These are phyloP conservation scores for Chymomyza costata DNA, from an alignment of 1,140 invertebrate genomes.

Conservation along the genomic window DNA sequence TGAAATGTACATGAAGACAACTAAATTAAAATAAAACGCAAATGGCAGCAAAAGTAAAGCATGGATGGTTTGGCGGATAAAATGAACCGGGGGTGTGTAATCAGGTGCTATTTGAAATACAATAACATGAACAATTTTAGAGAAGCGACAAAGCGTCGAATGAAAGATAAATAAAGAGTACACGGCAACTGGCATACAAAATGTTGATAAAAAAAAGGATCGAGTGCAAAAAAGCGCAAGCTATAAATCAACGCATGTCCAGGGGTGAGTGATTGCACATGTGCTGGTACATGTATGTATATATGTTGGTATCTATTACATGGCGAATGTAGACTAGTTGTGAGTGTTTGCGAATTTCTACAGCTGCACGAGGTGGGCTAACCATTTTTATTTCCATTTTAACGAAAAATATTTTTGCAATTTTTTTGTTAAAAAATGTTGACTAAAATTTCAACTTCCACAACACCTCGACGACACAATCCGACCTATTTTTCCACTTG, in stretches of 20 bases:
- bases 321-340: not conserved
- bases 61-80: conserved; percentile 1
- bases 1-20: conserved; percentile 19
- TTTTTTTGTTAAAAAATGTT: conserved; percentile 45
- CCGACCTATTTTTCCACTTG: conserved; percentile 47
- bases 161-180: conserved; percentile 72
- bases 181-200: conserved; percentile 30
- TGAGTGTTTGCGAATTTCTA: conserved; percentile 44
- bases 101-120: too few species aligned
- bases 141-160: conserved; percentile 71
- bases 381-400: conserved; percentile 32
- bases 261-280: not conserved
- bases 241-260: conserved; percentile 57
- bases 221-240: conserved; percentile 31
- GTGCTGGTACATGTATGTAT: too few species aligned
- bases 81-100: too few species aligned
- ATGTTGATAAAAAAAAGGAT: conserved; percentile 32
- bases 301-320: conserved; percentile 44
- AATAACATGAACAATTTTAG: conserved; percentile 67
- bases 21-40: conserved; percentile 11
- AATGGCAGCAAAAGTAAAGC: not conserved
- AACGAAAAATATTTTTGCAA: conserved; percentile 62
- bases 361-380: conserved; percentile 53
- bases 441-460: conserved; percentile 52
- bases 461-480: conserved; percentile 19